phyloP scores from a whole-genome alignment of 2,888 invertebrate species.

The Rhamnusium bicolor region DNA sequence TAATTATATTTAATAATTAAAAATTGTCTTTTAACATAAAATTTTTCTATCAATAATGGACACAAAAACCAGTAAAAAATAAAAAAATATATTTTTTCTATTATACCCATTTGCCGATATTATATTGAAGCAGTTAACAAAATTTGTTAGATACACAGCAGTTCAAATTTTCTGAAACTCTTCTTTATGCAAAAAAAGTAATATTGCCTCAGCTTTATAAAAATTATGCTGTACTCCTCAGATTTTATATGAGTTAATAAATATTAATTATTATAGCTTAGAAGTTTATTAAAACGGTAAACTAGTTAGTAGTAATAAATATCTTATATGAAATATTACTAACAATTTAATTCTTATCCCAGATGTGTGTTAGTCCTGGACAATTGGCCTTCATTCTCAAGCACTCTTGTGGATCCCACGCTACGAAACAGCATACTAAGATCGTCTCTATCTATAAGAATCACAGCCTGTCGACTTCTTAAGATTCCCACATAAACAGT shows the following conservation, averaged over 20 bases:
- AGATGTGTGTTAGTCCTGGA: conserved; percentile 22
- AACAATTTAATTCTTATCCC: conserved; percentile 12
- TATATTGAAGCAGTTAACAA: no score
- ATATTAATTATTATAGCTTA: neutral
- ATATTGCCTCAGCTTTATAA: neutral
- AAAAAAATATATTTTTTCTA: no score
- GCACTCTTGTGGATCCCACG: conserved; percentile 25
- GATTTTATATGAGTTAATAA: neutral
- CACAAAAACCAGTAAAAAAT: no score
- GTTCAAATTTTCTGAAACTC: neutral
- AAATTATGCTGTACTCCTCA: neutral
- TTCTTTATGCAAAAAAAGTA: neutral
- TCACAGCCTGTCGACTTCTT: conserved; percentile 2
- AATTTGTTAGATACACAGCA: no score
- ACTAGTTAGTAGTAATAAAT: neutral
- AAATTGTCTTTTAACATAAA: no score
- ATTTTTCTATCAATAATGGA: no score
- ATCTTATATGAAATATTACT: conserved; percentile 5
- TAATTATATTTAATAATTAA: no score
- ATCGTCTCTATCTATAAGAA: conserved; percentile 6
- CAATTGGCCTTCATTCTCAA: conserved; percentile 30
- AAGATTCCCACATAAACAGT: conserved; percentile 24
- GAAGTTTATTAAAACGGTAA: neutral
- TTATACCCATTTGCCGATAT: no score
- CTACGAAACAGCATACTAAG: conserved; percentile 9